phyloP scores from a whole-genome alignment of 2,888 invertebrate genomes.

The Galeopsomyia nigrocyanea region DNA sequence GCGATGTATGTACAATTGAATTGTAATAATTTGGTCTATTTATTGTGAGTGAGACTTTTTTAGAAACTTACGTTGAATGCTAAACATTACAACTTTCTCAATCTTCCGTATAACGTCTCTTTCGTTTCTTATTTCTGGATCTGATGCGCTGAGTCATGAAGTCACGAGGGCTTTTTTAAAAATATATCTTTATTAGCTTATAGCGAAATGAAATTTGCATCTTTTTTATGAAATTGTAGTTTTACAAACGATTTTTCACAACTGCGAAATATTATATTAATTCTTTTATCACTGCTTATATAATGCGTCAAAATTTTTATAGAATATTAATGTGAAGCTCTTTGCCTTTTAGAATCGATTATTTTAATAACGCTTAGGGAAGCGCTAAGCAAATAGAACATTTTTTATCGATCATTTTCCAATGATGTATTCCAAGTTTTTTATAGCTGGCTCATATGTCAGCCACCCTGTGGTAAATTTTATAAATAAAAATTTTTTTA shows the following conservation, averaged over 20 bases:
- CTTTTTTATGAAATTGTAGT: constrained; percentile 2
- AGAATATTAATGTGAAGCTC: not conserved
- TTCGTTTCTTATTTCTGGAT: constrained; percentile 28
- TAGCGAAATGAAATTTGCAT: constrained; percentile 1
- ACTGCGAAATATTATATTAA: constrained; percentile 1
- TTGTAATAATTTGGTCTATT: not conserved
- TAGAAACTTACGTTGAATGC: not conserved
- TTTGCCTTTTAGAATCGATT: constrained; percentile 4
- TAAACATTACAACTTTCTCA: constrained; percentile 1
- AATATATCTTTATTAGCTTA: constrained; percentile 9
- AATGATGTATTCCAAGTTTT: constrained; percentile 24
- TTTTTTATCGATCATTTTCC: constrained; percentile 18
- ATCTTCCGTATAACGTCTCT: not conserved
- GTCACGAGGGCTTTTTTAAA: constrained; percentile 36
- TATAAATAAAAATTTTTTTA: constrained; percentile 46
- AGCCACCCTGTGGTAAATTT: constrained; percentile 54
- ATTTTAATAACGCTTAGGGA: constrained; percentile 17
- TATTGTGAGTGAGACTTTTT: not conserved
- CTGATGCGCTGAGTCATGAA: constrained; percentile 36
- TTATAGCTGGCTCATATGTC: constrained; percentile 56
- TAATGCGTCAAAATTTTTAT: not conserved
- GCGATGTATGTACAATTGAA: too few species aligned
- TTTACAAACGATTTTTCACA: constrained; percentile 6
- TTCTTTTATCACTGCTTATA: not conserved
- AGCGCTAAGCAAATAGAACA: constrained; percentile 19